Percentiles rank a stretch among this genome's conserved stretches.
These are phyloP conservation scores for Silurus lanzhouensis DNA, from an alignment of 2,797 vertebrate species.

Conservation along the genomic window DNA sequence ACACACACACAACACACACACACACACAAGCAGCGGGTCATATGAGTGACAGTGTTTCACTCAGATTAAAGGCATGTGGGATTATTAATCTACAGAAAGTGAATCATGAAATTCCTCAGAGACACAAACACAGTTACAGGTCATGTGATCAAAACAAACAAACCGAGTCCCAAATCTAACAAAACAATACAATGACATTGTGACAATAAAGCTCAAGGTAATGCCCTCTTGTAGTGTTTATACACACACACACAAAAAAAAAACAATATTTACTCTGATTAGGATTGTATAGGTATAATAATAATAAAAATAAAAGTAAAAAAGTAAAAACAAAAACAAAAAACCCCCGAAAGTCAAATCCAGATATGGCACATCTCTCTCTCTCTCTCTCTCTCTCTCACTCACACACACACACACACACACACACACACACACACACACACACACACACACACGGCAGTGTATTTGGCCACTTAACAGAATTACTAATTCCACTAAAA, in stretches of 20 bases:
- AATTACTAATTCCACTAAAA: not conserved
- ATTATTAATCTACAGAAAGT: not conserved
- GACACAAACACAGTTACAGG: not conserved
- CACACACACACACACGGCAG: not conserved
- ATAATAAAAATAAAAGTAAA: not conserved
- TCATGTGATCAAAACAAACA: not conserved
- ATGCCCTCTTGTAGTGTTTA: constrained; percentile 50
- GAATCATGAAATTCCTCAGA: not conserved
- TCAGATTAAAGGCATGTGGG: not conserved
- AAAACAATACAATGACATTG: not conserved
- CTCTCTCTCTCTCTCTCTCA: not conserved
- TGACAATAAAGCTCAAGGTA: constrained; percentile 10
- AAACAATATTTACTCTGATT: not conserved
- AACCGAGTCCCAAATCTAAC: not conserved
- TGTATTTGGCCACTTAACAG: not conserved
- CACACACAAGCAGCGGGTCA: constrained; percentile 7
- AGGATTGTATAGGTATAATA: not conserved
- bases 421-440: not conserved
- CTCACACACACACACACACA: too few relatives aligned
- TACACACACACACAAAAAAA: constrained; percentile 14
- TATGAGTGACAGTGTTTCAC: not conserved
- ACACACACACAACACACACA: not conserved
- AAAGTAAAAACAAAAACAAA: not conserved
- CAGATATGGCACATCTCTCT: not conserved
- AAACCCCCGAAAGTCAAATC: too few relatives aligned